Percentiles rank a stretch among this genome's conserved stretches.
These are phyloP conservation scores for Vollenhovia emeryi DNA, from an alignment of 1,140 invertebrate species.

Conservation along the genomic window DNA sequence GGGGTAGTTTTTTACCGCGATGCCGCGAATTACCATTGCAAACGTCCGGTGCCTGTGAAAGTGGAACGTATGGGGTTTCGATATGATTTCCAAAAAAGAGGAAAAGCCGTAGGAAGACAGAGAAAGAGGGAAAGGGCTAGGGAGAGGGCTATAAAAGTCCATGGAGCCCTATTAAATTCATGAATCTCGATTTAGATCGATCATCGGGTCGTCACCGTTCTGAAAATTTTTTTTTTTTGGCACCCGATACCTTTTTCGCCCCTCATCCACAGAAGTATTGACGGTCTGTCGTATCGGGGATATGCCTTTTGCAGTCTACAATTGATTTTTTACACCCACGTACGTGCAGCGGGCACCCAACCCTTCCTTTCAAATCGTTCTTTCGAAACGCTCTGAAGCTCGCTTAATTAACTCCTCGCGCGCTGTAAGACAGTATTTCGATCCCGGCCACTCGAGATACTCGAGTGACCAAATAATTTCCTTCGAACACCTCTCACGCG, in stretches of 20 bases:
- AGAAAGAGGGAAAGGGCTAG: conserved; percentile 19
- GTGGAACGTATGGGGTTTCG: conserved; percentile 71
- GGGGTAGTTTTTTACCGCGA: conserved; percentile 71
- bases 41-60: conserved; percentile 73
- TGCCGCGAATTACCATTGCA: conserved; percentile 80
- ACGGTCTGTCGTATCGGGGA: background rate
- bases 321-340: background rate
- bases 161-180: conserved; percentile 68
- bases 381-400: background rate
- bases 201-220: conserved; percentile 31
- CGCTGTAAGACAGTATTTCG: background rate
- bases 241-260: conserved; percentile 18
- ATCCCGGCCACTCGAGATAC: background rate
- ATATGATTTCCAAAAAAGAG: conserved; percentile 73
- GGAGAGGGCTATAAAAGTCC: conserved; percentile 46
- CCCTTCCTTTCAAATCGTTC: background rate
- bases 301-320: conserved; percentile 23
- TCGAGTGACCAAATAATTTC: background rate
- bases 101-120: conserved; percentile 52
- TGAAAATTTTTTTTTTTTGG: conserved; percentile 61
- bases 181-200: conserved; percentile 66
- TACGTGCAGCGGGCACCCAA: too few species aligned
- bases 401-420: background rate
- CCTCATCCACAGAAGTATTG: background rate
- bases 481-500: background rate